Conservation (phyloP, 2,888 invertebrate species). For the Eudasyphora cyanicolor region DNA sequence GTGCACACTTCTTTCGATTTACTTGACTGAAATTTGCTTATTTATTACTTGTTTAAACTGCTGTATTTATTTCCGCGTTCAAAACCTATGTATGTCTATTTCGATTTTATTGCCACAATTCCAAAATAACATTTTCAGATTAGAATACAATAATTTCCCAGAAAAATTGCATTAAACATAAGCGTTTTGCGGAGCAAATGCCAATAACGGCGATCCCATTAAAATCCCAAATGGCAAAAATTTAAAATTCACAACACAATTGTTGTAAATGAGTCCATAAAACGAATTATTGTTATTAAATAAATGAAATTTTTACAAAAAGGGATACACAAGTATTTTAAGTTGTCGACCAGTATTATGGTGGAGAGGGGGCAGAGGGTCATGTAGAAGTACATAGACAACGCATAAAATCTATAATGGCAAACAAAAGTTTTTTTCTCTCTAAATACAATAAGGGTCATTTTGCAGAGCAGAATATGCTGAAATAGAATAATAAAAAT, state of each 20-base stretch:
- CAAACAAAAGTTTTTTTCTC: not conserved
- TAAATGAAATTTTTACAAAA: not conserved
- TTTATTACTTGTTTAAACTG: too few relatives aligned
- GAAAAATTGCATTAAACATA: not conserved
- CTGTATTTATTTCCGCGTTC: too few relatives aligned
- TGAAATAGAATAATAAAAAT: not conserved
- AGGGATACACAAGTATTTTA: not conserved
- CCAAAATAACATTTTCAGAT: too few relatives aligned
- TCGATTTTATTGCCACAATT: too few relatives aligned
- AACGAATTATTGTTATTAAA: constrained; percentile 39
- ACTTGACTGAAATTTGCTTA: too few relatives aligned
- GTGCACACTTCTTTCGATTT: too few relatives aligned
- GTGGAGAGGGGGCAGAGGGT: not conserved
- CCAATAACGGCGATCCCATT: not conserved
- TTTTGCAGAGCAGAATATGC: not conserved
- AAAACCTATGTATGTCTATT: too few relatives aligned
- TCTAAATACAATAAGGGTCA: not conserved
- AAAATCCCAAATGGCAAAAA: not conserved
- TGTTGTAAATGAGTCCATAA: constrained; percentile 6
- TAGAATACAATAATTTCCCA: not conserved
- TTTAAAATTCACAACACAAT: constrained; percentile 2
- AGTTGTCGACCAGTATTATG: not conserved
- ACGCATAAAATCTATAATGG: not conserved
- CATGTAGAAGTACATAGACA: not conserved
- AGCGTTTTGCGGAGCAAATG: not conserved